These are phyloP conservation scores for Habrosyne pyritoides DNA, from an alignment of 2,888 invertebrate species.

Conservation along the genomic window DNA sequence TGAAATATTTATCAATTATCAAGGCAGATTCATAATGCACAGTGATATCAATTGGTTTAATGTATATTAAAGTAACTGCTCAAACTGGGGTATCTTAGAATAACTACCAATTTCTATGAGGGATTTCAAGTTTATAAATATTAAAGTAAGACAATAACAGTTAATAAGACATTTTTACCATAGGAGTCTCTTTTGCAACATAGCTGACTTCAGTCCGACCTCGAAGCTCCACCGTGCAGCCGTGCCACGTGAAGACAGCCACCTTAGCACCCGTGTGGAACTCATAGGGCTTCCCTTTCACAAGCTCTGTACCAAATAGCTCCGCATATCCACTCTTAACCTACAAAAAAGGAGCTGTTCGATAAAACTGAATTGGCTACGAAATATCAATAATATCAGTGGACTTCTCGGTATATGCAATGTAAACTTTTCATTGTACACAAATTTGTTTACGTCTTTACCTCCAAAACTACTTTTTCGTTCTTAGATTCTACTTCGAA, in stretches of 20 bases:
- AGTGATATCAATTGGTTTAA: no score
- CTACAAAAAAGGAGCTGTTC: constrained; percentile 65
- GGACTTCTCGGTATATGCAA: no score
- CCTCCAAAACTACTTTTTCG: constrained; percentile 91
- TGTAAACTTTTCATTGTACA: no score
- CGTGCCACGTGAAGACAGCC: constrained; percentile 98
- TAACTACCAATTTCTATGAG: no score
- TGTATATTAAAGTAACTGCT: no score
- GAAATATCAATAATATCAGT: neutral
- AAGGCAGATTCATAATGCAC: no score
- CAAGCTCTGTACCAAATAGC: constrained; percentile 97
- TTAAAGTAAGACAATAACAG: no score
- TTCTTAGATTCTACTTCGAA: constrained; percentile 96
- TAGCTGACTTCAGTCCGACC: constrained; percentile 97
- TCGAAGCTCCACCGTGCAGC: constrained; percentile 92
- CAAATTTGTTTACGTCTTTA: constrained; percentile 45
- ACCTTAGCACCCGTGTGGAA: constrained; percentile 96
- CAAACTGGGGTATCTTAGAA: no score
- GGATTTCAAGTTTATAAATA: no score
- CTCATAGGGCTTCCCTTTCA: constrained; percentile 95
- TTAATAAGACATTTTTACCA: constrained; percentile 88
- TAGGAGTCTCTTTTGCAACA: constrained; percentile 97
- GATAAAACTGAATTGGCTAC: neutral
- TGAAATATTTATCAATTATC: no score
- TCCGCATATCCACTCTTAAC: constrained; percentile 96